phyloP scores from a whole-genome alignment of 2,888 invertebrate species.

The Uropetala carovei region DNA sequence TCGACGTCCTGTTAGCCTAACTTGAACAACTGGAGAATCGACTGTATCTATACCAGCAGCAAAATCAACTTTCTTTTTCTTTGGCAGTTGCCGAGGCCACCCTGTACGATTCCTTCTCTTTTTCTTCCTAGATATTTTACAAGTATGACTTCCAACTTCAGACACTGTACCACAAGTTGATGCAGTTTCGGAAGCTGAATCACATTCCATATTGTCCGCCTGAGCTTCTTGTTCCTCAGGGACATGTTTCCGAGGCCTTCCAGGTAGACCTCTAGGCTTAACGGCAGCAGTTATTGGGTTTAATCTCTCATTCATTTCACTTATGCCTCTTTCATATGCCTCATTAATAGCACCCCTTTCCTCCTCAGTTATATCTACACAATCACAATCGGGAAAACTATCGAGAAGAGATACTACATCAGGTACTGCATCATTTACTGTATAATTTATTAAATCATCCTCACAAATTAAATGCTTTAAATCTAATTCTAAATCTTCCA shows the following conservation, averaged over 20 bases:
- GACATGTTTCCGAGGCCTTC: slow-evolving; percentile 21
- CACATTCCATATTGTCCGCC: slow-evolving; percentile 27
- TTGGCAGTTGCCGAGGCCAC: slow-evolving; percentile 81
- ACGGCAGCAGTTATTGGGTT: background rate
- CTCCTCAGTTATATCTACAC: slow-evolving; percentile 60
- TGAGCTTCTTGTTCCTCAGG: slow-evolving; percentile 28
- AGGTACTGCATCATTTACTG: slow-evolving; percentile 68
- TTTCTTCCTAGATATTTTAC: slow-evolving; percentile 66
- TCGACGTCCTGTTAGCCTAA: slow-evolving; percentile 31
- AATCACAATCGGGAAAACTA: slow-evolving; percentile 65
- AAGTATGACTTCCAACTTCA: slow-evolving; percentile 64
- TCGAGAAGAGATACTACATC: slow-evolving; percentile 64
- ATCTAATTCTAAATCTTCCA: slow-evolving; percentile 76
- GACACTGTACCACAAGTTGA: slow-evolving; percentile 66
- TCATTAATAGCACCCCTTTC: slow-evolving; percentile 43
- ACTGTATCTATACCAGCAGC: background rate
- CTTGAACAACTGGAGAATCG: slow-evolving; percentile 9
- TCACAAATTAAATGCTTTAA: slow-evolving; percentile 75
- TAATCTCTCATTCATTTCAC: slow-evolving; percentile 45
- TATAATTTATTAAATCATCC: slow-evolving; percentile 72
- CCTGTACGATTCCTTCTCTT: slow-evolving; percentile 86
- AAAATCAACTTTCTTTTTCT: slow-evolving; percentile 65
- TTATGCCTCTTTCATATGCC: slow-evolving; percentile 55
- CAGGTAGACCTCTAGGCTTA: slow-evolving; percentile 14
- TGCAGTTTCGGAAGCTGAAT: slow-evolving; percentile 52